Percentiles rank a stretch among this genome's conserved stretches.
Evolutionary conservation across 92 coral and sea anemone genomes (phyloP).

Genomic region (Parazoanthus swiftii): DNA sequence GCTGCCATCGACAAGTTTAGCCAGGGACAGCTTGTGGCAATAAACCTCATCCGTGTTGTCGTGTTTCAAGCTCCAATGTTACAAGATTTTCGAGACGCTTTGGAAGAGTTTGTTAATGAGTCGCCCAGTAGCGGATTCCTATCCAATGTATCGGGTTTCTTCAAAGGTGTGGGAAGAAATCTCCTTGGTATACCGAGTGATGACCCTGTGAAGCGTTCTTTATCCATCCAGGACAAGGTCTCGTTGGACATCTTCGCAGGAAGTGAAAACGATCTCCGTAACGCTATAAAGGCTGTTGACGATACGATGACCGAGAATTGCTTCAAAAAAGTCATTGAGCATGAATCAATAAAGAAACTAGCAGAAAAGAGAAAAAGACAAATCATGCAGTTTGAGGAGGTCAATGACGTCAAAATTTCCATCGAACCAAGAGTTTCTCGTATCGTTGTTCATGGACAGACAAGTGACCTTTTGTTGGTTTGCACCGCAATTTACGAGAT

Average conservation of each 20-base stretch:
- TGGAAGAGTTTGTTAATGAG: not conserved
- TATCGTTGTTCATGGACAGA: conserved; percentile 54
- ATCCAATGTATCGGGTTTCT: conserved; percentile 6
- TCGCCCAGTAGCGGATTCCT: not conserved
- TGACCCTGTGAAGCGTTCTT: not conserved
- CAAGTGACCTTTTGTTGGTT: conserved; percentile 50
- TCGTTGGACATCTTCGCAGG: conserved; percentile 48
- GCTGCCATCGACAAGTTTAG: conserved; percentile 60
- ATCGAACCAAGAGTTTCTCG: conserved; percentile 51
- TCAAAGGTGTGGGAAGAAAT: not conserved
- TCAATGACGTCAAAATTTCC: conserved; percentile 31
- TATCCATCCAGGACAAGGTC: conserved; percentile 9
- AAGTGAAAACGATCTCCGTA: conserved; percentile 31
- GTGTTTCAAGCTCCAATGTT: no score
- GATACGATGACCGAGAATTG: no score
- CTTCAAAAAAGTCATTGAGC: conserved; percentile 50
- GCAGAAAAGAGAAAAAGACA: conserved; percentile 43
- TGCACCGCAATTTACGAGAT: conserved; percentile 39
- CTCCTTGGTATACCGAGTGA: not conserved
- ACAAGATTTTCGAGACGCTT: no score
- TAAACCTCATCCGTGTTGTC: not conserved
- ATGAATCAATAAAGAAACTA: conserved; percentile 56
- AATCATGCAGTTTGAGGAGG: conserved; percentile 37
- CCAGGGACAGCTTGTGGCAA: conserved; percentile 45
- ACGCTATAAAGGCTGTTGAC: conserved; percentile 44